Evolutionary conservation across 1,140 invertebrate species (phyloP), one percentile per base, ranked within the genome.

Genomic region (Ganaspis sp.): DNA sequence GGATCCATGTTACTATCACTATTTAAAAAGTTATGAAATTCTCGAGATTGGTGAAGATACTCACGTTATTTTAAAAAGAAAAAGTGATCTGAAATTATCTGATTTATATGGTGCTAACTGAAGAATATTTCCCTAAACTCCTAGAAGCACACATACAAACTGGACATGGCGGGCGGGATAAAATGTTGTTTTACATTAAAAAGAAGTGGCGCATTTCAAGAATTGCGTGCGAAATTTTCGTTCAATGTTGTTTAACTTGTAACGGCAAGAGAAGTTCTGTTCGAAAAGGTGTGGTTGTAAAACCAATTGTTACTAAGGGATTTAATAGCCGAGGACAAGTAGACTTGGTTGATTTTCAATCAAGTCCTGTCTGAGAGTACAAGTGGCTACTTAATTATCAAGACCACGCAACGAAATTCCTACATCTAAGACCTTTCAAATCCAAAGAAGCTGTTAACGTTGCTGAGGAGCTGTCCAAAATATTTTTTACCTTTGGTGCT

Each of bases 361-460:
- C 82, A 49, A 73, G 77, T 17, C 80, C 87, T 29, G 85, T 87
- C 82, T 81, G 79, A 49, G 74, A 85, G 8, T 88, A 64, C 70
- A 86, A 87, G 70, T 90, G 80, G 73, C 72, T 91, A 71, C 23
- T 90, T 9, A 80, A 89, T 8, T 92, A 92, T 40, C 90, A 91
- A 85, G 87, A 91, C 76, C 86, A 91, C 79, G 81, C 88, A n/a
- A 91, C 88, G 15, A 92, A 91, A 84, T 91, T 90, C 82, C 79
- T 85, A 70, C 73, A 86, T 77, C 79, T 92, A 11, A 79, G 86
- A 49, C 81, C 89, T 17, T 73, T 92, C 8, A 87, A 79, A 81
- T 80, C 77, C 37, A 91, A 91, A 80, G 23, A 76, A 37, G 87
- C 83, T 19, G 77, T 82, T 69, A 87, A 90, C 84, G 87, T 91